These are phyloP conservation scores for Synergus gifuensis DNA, from an alignment of 2,888 invertebrate species.

Conservation along the genomic window DNA sequence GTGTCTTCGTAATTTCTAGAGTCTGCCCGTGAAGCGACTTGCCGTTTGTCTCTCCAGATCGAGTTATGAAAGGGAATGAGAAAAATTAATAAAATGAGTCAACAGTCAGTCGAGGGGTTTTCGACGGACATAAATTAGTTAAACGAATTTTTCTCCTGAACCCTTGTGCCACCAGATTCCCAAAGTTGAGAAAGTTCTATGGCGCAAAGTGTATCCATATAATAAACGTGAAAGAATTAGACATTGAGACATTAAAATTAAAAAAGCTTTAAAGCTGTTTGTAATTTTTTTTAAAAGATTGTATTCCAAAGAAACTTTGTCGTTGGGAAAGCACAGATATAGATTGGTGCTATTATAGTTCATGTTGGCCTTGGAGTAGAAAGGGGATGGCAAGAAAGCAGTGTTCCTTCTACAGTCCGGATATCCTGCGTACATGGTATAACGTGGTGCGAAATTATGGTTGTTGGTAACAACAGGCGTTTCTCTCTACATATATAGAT, in stretches of 20 bases:
- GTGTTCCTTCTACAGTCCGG: too few relatives aligned
- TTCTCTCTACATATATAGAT: background rate
- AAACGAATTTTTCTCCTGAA: slow-evolving; percentile 67
- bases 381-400: too few relatives aligned
- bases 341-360: background rate
- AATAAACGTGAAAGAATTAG: too few relatives aligned
- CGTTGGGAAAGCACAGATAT: too few relatives aligned
- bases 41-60: slow-evolving; percentile 61
- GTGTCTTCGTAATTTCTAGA: slow-evolving; percentile 67
- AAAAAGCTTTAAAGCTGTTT: too few relatives aligned
- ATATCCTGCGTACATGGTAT: too few relatives aligned
- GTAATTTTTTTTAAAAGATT: too few relatives aligned
- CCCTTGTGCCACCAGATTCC: background rate
- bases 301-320: too few relatives aligned
- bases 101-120: slow-evolving; percentile 60
- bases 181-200: background rate
- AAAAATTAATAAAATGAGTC: slow-evolving; percentile 76
- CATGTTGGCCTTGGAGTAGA: background rate
- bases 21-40: slow-evolving; percentile 56
- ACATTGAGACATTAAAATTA: too few relatives aligned
- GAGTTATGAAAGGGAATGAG: slow-evolving; percentile 71
- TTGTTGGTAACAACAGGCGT: background rate
- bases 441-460: too few relatives aligned
- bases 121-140: slow-evolving; percentile 52
- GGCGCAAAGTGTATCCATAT: too few relatives aligned